Evolutionary conservation across 2,797 vertebrate genomes (phyloP).

Genomic region (Rousettus madagascariensis): DNA sequence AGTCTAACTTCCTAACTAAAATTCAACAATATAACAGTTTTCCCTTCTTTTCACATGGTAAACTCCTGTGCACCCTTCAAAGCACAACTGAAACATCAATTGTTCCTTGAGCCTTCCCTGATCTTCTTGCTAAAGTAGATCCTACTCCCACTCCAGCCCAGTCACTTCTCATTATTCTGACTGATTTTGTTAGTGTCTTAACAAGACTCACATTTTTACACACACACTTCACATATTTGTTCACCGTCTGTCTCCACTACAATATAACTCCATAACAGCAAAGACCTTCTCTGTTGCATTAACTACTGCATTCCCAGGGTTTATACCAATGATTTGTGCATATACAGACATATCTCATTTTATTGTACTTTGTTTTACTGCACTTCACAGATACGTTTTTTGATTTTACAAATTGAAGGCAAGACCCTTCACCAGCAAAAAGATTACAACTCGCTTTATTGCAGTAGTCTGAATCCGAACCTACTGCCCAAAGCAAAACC

Average conservation of each 20-base stretch:
- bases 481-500: too few species aligned
- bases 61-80: background rate
- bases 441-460: background rate
- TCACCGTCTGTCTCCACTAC: background rate
- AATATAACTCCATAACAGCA: background rate
- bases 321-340: background rate
- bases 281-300: background rate
- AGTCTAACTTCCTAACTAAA: background rate
- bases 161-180: background rate
- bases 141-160: rapidly evolving
- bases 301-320: background rate
- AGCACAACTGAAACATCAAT: background rate
- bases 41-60: background rate
- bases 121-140: background rate
- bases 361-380: background rate
- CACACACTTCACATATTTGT: background rate
- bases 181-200: background rate
- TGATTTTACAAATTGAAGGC: background rate
- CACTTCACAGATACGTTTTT: background rate
- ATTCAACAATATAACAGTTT: background rate
- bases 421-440: background rate
- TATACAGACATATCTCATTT: background rate
- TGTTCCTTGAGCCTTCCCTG: background rate
- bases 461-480: background rate
- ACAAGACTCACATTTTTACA: background rate